Evolutionary conservation across 2,888 invertebrate species (phyloP).

Genomic region (Pheosia gnoma): DNA sequence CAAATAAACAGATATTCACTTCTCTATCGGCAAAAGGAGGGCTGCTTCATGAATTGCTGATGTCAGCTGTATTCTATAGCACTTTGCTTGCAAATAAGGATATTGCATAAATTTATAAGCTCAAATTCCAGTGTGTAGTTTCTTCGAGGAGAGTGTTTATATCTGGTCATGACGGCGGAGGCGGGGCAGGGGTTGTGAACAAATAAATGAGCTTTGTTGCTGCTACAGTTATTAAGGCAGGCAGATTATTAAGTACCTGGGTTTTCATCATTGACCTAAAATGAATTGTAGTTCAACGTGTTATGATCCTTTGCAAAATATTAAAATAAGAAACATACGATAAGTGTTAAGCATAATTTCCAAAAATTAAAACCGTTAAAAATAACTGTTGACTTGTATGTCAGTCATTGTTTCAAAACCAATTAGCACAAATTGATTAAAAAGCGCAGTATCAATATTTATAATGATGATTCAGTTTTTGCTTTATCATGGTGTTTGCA

Average conservation of each 20-base stretch:
- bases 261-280: neutral
- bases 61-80: constrained; percentile 60
- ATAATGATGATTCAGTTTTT: no score
- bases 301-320: neutral
- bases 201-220: constrained; percentile 40
- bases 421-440: no score
- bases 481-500: no score
- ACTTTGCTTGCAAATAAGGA: constrained; percentile 62
- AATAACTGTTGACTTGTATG: no score
- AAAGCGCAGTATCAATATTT: no score
- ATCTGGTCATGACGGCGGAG: constrained; percentile 35
- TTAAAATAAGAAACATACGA: neutral
- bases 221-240: constrained; percentile 15
- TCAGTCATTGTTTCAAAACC: no score
- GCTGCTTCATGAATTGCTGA: constrained; percentile 72
- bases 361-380: no score
- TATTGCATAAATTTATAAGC: constrained; percentile 64
- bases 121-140: constrained; percentile 41
- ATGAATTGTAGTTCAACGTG: neutral
- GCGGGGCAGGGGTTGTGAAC: constrained; percentile 44
- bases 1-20: constrained; percentile 55
- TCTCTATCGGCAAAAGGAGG: constrained; percentile 47
- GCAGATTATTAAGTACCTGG: neutral
- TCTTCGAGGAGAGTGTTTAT: constrained; percentile 46
- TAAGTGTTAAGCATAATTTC: no score